phyloP scores from a whole-genome alignment of 1,140 invertebrate genomes.

The Sycophaga agraensis region DNA sequence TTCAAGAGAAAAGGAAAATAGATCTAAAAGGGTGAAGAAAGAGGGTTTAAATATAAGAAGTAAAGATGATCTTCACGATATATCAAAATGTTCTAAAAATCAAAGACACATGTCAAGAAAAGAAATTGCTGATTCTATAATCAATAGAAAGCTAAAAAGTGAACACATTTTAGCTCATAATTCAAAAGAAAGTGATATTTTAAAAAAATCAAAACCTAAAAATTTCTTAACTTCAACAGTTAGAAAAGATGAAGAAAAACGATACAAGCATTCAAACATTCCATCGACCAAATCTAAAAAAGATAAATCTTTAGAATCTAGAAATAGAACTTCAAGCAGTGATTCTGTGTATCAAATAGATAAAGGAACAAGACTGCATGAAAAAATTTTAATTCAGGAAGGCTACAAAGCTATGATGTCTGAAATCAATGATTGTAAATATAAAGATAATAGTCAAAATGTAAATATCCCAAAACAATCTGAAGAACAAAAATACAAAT shows the following conservation, averaged over 20 bases:
- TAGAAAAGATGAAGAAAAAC: conserved; percentile 48
- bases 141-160: conserved; percentile 39
- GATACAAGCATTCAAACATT: conserved; percentile 34
- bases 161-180: conserved; percentile 37
- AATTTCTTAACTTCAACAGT: conserved; percentile 39
- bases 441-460: conserved; percentile 36
- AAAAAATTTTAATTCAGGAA: conserved; percentile 44
- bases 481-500: conserved; percentile 41
- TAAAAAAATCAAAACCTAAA: conserved; percentile 44
- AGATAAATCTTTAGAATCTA: conserved; percentile 41
- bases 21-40: conserved; percentile 49
- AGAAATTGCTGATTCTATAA: conserved; percentile 40
- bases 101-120: conserved; percentile 43
- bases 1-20: conserved; percentile 53
- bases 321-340: conserved; percentile 40
- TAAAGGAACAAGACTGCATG: conserved; percentile 36
- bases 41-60: conserved; percentile 43
- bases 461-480: conserved; percentile 32
- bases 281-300: conserved; percentile 36
- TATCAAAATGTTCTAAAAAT: conserved; percentile 39
- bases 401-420: conserved; percentile 32
- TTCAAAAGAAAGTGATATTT: conserved; percentile 39
- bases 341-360: conserved; percentile 39
- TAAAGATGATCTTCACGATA: conserved; percentile 38
- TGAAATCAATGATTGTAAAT: conserved; percentile 37